These are phyloP conservation scores for Hydrozoanthus gracilis DNA, from an alignment of 92 coral and sea anemone species.

Conservation along the genomic window DNA sequence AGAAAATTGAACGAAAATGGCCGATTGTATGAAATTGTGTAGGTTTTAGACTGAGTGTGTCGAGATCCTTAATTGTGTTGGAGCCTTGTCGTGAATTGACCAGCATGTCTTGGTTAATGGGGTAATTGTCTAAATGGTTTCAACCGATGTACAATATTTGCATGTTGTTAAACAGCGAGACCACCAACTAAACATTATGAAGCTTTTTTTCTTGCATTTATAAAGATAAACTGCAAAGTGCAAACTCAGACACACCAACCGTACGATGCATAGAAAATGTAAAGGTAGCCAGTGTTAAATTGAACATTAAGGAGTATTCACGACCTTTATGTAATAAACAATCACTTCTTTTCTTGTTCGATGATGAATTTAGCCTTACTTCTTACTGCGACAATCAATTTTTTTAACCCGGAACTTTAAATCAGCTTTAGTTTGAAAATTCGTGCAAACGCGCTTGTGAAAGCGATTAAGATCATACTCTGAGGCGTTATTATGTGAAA, in stretches of 20 bases:
- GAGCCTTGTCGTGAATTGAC: constrained; percentile 26
- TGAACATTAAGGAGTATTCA: not conserved
- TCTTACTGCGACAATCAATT: not conserved
- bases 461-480: constrained; percentile 17
- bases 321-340: constrained; percentile 17
- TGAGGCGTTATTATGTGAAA: constrained; percentile 18
- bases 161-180: constrained; percentile 58
- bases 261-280: too few species aligned
- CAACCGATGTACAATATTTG: constrained; percentile 54
- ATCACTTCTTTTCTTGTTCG: constrained; percentile 14
- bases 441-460: constrained; percentile 25
- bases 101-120: constrained; percentile 58
- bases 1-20: constrained; percentile 46
- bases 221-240: too few species aligned
- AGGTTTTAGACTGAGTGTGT: constrained; percentile 41
- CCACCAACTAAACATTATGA: not conserved
- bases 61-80: constrained; percentile 28
- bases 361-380: not conserved
- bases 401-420: not conserved
- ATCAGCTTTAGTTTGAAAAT: not conserved
- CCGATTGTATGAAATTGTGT: constrained; percentile 14
- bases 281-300: not conserved
- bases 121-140: constrained; percentile 72
- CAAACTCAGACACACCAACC: not conserved
- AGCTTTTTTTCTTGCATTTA: not conserved